These are phyloP conservation scores for Parazoanthus atlanticus DNA, from an alignment of 92 coral and sea anemone genomes.

Conservation along the genomic window DNA sequence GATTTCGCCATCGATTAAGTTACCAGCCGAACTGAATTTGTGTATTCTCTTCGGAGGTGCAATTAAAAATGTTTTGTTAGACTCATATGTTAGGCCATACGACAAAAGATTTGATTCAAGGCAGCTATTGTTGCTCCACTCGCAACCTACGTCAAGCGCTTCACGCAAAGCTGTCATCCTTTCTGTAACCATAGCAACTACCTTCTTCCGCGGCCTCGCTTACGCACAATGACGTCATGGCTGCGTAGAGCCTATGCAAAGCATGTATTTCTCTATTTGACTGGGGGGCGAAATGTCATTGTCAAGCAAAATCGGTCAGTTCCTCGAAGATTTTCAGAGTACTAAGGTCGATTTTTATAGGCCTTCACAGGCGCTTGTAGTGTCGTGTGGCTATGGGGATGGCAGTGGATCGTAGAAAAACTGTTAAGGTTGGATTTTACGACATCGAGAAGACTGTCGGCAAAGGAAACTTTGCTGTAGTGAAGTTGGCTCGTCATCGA, in stretches of 20 bases:
- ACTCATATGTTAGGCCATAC: slow-evolving; percentile 40
- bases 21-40: neutral
- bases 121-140: slow-evolving; percentile 49
- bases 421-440: slow-evolving; percentile 96
- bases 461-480: slow-evolving; percentile 99
- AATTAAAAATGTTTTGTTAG: slow-evolving; percentile 55
- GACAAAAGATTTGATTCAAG: slow-evolving; percentile 16
- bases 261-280: slow-evolving; percentile 77
- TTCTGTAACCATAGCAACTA: slow-evolving; percentile 73
- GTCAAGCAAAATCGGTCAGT: slow-evolving; percentile 70
- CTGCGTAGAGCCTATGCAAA: slow-evolving; percentile 80
- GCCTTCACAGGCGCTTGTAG: slow-evolving; percentile 63
- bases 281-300: slow-evolving; percentile 86
- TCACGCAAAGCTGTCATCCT: slow-evolving; percentile 76
- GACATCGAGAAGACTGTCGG: slow-evolving; percentile 99
- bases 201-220: slow-evolving; percentile 87
- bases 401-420: slow-evolving; percentile 91
- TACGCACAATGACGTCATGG: slow-evolving; percentile 95
- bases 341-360: slow-evolving; percentile 59
- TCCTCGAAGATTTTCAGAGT: slow-evolving; percentile 58
- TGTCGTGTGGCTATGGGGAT: slow-evolving; percentile 88
- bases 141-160: slow-evolving; percentile 70
- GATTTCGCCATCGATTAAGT: slow-evolving; percentile 1
- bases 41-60: slow-evolving; percentile 17
- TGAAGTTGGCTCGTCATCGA: slow-evolving; percentile 95